Base-by-base conservation (phyloP, 2,888 invertebrate species). In the Odontomyia ornata region DNA sequence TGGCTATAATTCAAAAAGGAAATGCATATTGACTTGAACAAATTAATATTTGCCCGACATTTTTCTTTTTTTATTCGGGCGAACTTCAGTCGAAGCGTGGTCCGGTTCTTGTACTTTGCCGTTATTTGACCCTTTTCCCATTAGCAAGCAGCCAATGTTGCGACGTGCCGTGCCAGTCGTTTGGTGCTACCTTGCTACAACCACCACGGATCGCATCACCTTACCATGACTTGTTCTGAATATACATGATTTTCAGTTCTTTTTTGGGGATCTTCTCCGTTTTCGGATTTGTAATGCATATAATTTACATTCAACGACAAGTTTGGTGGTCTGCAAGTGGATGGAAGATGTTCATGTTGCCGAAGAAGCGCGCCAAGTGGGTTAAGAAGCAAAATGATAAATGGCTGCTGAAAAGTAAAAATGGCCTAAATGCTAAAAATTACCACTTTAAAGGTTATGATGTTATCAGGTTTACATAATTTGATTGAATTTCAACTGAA, bases 91-190 rank as follows among this genome's bases (percentile, higher is more conserved):
- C 18, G n/a, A 36, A 21, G 15, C 43, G 2, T 43, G 43, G 65
- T 65, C 43, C 43, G 65, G 65, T 65, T 65, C 27, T 21, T 64
- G 28, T 43, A 36, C 21, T 65, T 65, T 36, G 65, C 65, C 65
- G 65, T 65, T 65, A 65, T 65, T 23, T 65, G 65, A 65, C 65
- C 65, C 65, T 65, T 65, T 65, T 65, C 43, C 65, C 65, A 65
- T 23, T 65, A 36, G 36, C 11, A 36, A 2, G 2, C 25, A 60
- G 25, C n/a, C 60, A 13, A 25, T 18, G 60, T 60, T 60, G 25
- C 2, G 60, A 1, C 60, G 18, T 25, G 13, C 21, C 60, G 13
- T 23, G 9, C 60, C 2, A 60, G 25, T 23, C 60, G 1, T 0
- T 7, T 25, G 25, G 11, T 23, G 60, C 60, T 60, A 25, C 60